Evolutionary conservation across 1,140 invertebrate genomes (phyloP), one percentile per base, ranked within the genome.

Genomic region (Procambarus clarkii): DNA sequence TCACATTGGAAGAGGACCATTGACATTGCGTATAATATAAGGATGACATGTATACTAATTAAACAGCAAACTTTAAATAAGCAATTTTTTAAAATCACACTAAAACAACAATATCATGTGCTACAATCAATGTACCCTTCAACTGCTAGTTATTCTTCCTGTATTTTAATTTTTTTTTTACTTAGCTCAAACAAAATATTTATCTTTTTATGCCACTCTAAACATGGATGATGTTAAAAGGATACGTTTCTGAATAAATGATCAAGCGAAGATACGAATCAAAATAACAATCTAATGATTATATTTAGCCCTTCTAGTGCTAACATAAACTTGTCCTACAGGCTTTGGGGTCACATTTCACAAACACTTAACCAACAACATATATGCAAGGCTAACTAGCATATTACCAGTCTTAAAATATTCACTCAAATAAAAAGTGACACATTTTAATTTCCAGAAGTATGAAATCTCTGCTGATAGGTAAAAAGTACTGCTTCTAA

Each of bases 401-500:
- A 83, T 24, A 54, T 45, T 83, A 50, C 69, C 69, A 74, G 5
- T 24, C 34, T 74, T 74, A 34, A 74, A 74, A 74, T 74, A 34
- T 74, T 74, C 64, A 74, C 34, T 74, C 24, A 24, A 34, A 5
- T 74, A 74, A 74, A 64, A 83, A 83, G 24, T 54, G n/a, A 82
- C 80, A 82, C 50, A 82, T 82, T 46, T 34, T 34, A 83, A 21
- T 83, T 83, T 69, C 45, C 81, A 64, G 58, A 64, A 46, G 45
- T 4, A 69, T 69, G 34, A 60, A 34, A 18, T 83, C 24, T 54
- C 69, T 83, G 58, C 44, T 45, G 15, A 83, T 69, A 83, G 58
- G 81, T 60, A 74, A 74, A 74, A 83, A 4, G 58, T 54, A 69
- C 34, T 83, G 81, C 34, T 69, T 83, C 81, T 83, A 83, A 60